A percentile compares a stretch with the other conserved stretches of the same genome.
These are phyloP conservation scores for Priocnemis perturbator DNA, from an alignment of 2,888 invertebrate species.

Conservation along the genomic window DNA sequence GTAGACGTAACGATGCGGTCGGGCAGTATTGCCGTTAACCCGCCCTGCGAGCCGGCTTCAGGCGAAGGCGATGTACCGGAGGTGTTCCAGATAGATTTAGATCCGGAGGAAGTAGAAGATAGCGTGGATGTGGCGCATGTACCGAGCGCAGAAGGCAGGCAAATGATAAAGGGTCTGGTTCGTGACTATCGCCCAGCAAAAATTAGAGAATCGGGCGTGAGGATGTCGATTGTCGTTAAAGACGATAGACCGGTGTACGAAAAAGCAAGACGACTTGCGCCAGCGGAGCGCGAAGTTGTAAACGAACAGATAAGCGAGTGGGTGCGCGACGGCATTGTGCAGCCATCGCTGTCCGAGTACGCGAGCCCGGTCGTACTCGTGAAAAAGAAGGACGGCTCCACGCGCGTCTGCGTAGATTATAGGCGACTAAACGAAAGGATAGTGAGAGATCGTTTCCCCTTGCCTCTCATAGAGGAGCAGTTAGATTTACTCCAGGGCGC, in stretches of 20 bases:
- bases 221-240: conserved; percentile 1
- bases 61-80: no score
- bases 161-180: no score
- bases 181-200: no score
- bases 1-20: no score
- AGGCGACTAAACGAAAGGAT: conserved; percentile 67
- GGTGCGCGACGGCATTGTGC: conserved; percentile 57
- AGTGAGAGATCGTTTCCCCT: conserved; percentile 43
- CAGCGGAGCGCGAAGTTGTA: conserved; percentile 50
- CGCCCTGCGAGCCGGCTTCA: no score
- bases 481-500: conserved; percentile 49
- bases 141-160: no score
- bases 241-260: conserved; percentile 50
- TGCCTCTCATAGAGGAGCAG: conserved; percentile 56
- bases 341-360: conserved; percentile 62
- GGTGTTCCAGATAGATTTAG: no score
- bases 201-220: no score
- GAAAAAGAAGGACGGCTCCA: conserved; percentile 53
- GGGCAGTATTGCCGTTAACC: no score
- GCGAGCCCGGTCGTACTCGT: conserved; percentile 62
- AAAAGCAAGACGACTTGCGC: conserved; percentile 52
- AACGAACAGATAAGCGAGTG: conserved; percentile 40
- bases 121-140: no score
- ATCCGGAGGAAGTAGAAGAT: no score
- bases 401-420: conserved; percentile 69